Base-by-base conservation (phyloP, 2,797 vertebrate genomes). In the Galago senegalensis region DNA sequence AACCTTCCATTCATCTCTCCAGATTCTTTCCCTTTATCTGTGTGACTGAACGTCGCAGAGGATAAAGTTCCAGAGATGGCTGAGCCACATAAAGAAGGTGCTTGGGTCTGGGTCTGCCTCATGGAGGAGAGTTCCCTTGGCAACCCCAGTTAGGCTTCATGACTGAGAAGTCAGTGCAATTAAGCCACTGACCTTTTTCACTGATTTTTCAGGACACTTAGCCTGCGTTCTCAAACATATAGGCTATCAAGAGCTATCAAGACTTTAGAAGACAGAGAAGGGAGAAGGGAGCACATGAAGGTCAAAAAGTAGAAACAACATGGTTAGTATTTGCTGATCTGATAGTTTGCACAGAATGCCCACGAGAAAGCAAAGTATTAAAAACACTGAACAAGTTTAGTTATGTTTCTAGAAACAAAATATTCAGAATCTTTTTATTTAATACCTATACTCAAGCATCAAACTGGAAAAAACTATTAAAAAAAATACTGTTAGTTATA, bases 291-390 rank as follows among this genome's bases (percentile, higher is more conserved):
- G 16, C 27, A 11, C 37, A 25, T n/a, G 80, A 73, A 4, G 37
- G 65, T 40, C 81, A 76, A 31, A 40, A 91, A 91, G 37, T 63
- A 65, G 61, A 91, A 88, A 91, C 18, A 84, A 90, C 91, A 56
- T 76, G 16, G 21, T 49, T 61, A 77, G 29, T 20, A 37, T 73
- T 61, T 90, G 14, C 53, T 86, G 25, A 23, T 60, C 21, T 61
- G 10, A 21, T 20, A 43, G 10, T 80, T 46, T 89, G 4, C 46
- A 46, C 16, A 53, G 10, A 76, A 60, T 40, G 53, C 37, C 31
- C 75, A 53, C 90, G 23, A 76, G 49, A 90, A 70, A 8, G 75
- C 9, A 14, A 80, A 34, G 7, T 70, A 65, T 60, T 60, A 70
- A 58, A 93, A 81, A 60, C 25, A 65, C 14, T 46, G 72, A n/a